Percentiles rank a stretch among this genome's conserved stretches.
phyloP scores from a whole-genome alignment of 2,888 invertebrate genomes.

The Pheosia gnoma region DNA sequence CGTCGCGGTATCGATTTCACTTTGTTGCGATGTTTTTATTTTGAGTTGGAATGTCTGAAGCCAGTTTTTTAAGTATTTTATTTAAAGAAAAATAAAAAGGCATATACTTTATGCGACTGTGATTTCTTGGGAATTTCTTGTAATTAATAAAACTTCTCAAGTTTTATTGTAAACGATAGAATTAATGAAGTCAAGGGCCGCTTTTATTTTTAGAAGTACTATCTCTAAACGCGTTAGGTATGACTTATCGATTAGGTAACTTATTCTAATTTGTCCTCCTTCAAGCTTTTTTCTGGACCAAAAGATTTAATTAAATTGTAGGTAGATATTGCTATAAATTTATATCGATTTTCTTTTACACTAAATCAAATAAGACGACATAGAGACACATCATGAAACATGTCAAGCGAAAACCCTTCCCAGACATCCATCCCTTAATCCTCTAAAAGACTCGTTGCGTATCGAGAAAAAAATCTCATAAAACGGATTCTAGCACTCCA shows the following conservation, averaged over 20 bases:
- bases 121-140: not conserved
- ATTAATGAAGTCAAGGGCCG: too few relatives aligned
- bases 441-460: conserved; percentile 57
- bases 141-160: not conserved
- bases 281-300: too few relatives aligned
- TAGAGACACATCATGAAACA: conserved; percentile 52
- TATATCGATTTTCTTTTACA: not conserved
- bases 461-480: conserved; percentile 75
- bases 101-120: not conserved
- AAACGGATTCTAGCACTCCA: conserved; percentile 79
- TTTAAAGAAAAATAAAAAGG: not conserved
- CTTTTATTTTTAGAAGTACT: too few relatives aligned
- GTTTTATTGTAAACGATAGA: not conserved
- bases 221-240: too few relatives aligned
- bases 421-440: conserved; percentile 69
- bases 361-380: conserved; percentile 23
- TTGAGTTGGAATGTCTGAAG: conserved; percentile 10
- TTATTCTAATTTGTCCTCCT: not conserved
- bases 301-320: too few relatives aligned
- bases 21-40: conserved; percentile 73
- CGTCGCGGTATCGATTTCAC: conserved; percentile 74
- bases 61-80: not conserved
- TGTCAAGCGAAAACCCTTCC: conserved; percentile 61
- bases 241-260: too few relatives aligned
- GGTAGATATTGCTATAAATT: too few relatives aligned